Base-by-base conservation (phyloP, 2,888 invertebrate genomes). In the Pardosa pseudoannulata region DNA sequence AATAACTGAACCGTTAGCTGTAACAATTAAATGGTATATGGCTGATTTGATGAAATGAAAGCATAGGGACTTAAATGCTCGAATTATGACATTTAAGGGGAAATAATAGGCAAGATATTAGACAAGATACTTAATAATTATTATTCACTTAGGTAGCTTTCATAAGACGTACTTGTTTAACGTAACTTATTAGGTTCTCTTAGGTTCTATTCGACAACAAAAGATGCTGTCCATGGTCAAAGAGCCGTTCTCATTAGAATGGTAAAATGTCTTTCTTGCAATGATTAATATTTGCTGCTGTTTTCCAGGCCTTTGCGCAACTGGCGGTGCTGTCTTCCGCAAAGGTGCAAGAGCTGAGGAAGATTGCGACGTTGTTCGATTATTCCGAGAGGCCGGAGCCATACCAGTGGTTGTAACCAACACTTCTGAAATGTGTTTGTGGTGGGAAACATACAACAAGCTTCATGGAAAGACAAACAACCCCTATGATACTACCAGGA, bases 341-440 rank as follows among this genome's bases (percentile, higher is more conserved):
- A 90, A 89, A 73, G 89, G 89, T 6, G 79, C 89, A 3, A 79
- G 88, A 5, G 90, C 91, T 0, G 82, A 89, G 2, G 62, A 82
- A 13, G 91, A 92, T 88, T 91, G 91, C 16, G 90, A 90, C n/a
- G 91, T 90, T 0, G 91, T 92, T 2, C 79, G 86, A 3, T 80
- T 90, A 16, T 87, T 92, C 86, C 89, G 89, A 73, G 82, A 71
- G 90, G 79, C 92, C 11, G 92, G 92, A 6, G 91, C 91, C 68
- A 92, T 92, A 78, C 91, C 92, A 7, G 89, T 92, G 39, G 91
- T 91, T 36, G 89, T 92, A 28, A 93, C 93, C 62, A 93, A 93
- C 88, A 90, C 91, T 31, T 92, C 92, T 89, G 92, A 92, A 82
- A 91, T 92, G 79, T 92, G 92, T 88, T 92, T 93, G 91, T 93